Evolutionary conservation across 2,113 vertebrate genomes (phyloP).

Genomic region (Takifugu flavidus): DNA sequence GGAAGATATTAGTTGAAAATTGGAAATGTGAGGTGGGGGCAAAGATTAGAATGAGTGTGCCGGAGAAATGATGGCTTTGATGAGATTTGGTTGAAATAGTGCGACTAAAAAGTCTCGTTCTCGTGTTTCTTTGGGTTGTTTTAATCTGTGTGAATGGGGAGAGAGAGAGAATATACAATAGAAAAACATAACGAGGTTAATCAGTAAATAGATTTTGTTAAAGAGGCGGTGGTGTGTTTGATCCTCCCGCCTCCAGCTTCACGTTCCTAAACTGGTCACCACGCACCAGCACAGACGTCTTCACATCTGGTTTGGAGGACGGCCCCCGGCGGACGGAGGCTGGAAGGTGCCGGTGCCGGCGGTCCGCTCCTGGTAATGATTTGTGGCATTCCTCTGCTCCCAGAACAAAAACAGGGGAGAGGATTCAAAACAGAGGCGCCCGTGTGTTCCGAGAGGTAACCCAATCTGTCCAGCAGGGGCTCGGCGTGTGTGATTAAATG

Average conservation of each 20-base stretch:
- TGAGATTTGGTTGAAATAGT: conserved; percentile 12
- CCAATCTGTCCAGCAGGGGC: conserved; percentile 52
- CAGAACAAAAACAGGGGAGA: conserved; percentile 45
- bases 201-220: conserved; percentile 13
- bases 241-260: too few relatives aligned
- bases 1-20: conserved; percentile 27
- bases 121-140: not conserved
- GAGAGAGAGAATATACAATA: not conserved
- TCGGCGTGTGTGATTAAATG: conserved; percentile 42
- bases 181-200: not conserved
- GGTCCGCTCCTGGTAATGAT: conserved; percentile 66
- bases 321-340: conserved; percentile 54
- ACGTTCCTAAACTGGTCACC: too few relatives aligned
- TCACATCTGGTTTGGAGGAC: conserved; percentile 69
- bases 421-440: conserved; percentile 66
- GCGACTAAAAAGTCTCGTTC: not conserved
- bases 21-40: conserved; percentile 13
- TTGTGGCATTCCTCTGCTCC: conserved; percentile 47
- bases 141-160: too few relatives aligned
- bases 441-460: conserved; percentile 51
- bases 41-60: too few relatives aligned
- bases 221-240: not conserved
- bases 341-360: conserved; percentile 50
- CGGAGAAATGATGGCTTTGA: not conserved
- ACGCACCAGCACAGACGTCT: not conserved